phyloP scores from a whole-genome alignment of 2,888 invertebrate species.

The Choristoneura rosaceana region DNA sequence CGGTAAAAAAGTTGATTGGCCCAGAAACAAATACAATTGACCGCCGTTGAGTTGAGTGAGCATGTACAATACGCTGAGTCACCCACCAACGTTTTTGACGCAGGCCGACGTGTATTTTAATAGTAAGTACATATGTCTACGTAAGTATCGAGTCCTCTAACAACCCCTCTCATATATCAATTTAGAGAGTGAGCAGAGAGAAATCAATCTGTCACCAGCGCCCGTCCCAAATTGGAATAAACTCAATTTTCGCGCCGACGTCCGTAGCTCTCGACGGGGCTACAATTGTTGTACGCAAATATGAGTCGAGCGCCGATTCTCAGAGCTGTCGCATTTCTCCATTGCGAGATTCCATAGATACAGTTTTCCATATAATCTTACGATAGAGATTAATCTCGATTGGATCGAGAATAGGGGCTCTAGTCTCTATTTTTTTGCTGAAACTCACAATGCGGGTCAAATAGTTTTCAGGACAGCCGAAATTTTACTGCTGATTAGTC shows the following conservation, averaged over 20 bases:
- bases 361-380: background rate
- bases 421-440: background rate
- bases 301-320: background rate
- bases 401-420: background rate
- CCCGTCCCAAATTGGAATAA: conserved; percentile 19
- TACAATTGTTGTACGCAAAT: background rate
- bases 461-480: background rate
- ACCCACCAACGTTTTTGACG: background rate
- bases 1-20: too few species aligned
- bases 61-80: too few species aligned
- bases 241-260: conserved; percentile 16
- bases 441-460: background rate
- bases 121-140: too few species aligned
- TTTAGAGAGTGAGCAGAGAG: conserved; percentile 15
- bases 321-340: background rate
- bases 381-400: background rate
- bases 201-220: conserved; percentile 16
- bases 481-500: background rate
- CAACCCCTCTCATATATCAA: conserved; percentile 11
- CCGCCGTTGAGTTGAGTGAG: too few species aligned
- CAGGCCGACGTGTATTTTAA: background rate
- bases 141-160: conserved; percentile 4
- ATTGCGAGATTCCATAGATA: background rate
- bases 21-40: too few species aligned
- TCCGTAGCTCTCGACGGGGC: conserved; percentile 3